Evolutionary conservation across 2,888 invertebrate genomes (phyloP).

Genomic region (Caenorhabditis plicata): DNA sequence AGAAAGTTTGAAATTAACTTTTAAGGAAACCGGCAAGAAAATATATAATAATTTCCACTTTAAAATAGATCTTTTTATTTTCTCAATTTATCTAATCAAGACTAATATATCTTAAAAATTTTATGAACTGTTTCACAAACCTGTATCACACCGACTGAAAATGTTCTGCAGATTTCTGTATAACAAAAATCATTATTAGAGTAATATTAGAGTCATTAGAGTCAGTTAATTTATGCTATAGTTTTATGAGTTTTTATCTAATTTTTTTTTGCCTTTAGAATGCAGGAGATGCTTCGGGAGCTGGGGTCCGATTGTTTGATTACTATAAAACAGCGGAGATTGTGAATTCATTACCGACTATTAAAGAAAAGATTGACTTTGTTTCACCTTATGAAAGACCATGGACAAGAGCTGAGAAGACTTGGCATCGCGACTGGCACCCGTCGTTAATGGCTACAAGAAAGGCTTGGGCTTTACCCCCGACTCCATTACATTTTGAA

Average conservation of each 20-base stretch:
- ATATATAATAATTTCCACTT: too few relatives aligned
- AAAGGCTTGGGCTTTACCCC: constrained; percentile 58
- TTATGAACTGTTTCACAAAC: too few relatives aligned
- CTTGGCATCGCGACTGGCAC: constrained; percentile 58
- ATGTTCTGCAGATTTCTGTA: too few relatives aligned
- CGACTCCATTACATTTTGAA: constrained; percentile 57
- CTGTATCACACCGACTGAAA: too few relatives aligned
- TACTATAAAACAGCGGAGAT: constrained; percentile 61
- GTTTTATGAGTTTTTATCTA: too few relatives aligned
- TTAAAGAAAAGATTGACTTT: constrained; percentile 58
- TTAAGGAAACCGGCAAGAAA: too few relatives aligned
- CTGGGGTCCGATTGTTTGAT: constrained; percentile 56
- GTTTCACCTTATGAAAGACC: constrained; percentile 62
- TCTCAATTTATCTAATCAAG: too few relatives aligned
- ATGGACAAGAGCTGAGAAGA: constrained; percentile 56
- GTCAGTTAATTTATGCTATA: not conserved
- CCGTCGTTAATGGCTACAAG: constrained; percentile 51
- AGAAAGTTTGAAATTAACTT: too few relatives aligned
- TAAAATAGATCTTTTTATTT: too few relatives aligned
- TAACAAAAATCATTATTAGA: too few relatives aligned
- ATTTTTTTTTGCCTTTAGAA: constrained; percentile 24
- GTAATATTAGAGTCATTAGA: not conserved
- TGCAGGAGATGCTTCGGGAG: constrained; percentile 46
- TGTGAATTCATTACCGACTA: constrained; percentile 49
- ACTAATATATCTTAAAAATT: too few relatives aligned